These are phyloP conservation scores for Wiebesia pumilae DNA, from an alignment of 1,140 invertebrate species.

Conservation along the genomic window DNA sequence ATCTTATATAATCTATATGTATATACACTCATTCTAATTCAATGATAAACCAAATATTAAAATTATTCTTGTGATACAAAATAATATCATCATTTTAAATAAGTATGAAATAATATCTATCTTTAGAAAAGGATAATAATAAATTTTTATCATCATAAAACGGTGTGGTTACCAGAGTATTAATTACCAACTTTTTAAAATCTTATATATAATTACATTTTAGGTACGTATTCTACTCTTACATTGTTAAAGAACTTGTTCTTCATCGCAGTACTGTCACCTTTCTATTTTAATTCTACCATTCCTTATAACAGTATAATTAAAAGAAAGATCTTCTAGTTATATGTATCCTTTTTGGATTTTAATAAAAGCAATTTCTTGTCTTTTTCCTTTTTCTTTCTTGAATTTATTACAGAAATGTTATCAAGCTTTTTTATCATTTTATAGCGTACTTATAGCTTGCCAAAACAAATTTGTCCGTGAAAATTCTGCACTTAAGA, in stretches of 20 bases:
- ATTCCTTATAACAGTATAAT: not conserved
- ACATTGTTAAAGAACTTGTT: not conserved
- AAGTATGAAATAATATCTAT: too few relatives aligned
- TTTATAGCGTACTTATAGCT: not conserved
- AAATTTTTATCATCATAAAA: too few relatives aligned
- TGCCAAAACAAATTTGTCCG: not conserved
- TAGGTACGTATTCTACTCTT: not conserved
- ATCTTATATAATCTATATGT: too few relatives aligned
- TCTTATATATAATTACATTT: not conserved
- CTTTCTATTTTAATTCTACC: not conserved
- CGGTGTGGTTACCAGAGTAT: too few relatives aligned
- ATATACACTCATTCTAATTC: too few relatives aligned
- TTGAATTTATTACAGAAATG: slow-evolving; percentile 4
- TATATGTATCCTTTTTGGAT: not conserved
- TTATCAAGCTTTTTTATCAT: not conserved
- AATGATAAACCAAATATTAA: too few relatives aligned
- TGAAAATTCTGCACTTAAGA: slow-evolving; percentile 5
- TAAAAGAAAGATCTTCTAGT: not conserved
- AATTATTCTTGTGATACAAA: too few relatives aligned
- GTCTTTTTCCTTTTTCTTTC: not conserved
- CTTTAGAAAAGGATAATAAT: too few relatives aligned
- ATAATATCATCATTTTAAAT: too few relatives aligned
- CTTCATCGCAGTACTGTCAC: not conserved
- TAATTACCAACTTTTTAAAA: not conserved
- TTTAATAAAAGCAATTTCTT: not conserved